Percentiles rank a stretch among this genome's conserved stretches.
These are phyloP conservation scores for Gortyna flavago DNA, from an alignment of 2,888 invertebrate species.

Conservation along the genomic window DNA sequence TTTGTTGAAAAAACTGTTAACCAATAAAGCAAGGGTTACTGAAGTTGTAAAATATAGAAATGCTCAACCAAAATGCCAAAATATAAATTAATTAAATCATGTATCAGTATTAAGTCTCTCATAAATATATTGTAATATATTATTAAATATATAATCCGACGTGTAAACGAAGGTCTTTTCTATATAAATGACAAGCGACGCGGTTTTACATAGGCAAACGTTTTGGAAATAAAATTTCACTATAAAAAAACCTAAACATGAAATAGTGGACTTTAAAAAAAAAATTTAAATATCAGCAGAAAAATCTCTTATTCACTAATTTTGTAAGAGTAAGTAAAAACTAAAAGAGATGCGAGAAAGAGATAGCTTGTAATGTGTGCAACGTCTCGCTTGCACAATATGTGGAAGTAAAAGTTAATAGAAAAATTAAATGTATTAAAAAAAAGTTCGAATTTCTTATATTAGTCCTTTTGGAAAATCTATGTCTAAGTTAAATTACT, in stretches of 20 bases:
- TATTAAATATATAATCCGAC: slow-evolving; percentile 28
- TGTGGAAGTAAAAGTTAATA: slow-evolving; percentile 11
- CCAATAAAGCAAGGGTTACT: background rate
- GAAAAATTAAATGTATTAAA: slow-evolving; percentile 32
- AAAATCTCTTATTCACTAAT: background rate
- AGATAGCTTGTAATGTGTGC: background rate
- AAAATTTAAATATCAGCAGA: background rate
- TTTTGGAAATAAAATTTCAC: slow-evolving; percentile 21
- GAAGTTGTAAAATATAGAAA: background rate
- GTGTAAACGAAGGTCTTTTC: slow-evolving; percentile 59
- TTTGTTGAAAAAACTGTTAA: background rate
- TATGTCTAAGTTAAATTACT: slow-evolving; percentile 47
- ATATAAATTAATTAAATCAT: slow-evolving; percentile 34
- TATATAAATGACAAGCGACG: slow-evolving; percentile 57
- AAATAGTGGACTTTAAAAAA: background rate
- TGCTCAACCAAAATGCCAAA: slow-evolving; percentile 55
- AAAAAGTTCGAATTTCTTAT: slow-evolving; percentile 55
- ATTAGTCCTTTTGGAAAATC: slow-evolving; percentile 56
- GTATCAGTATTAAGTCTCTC: slow-evolving; percentile 53
- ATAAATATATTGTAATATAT: slow-evolving; percentile 41
- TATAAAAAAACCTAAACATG: background rate
- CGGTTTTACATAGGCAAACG: background rate
- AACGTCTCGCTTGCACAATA: slow-evolving; percentile 8
- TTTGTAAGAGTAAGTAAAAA: slow-evolving; percentile 11
- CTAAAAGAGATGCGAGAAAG: background rate